Conservation (phyloP, 1,140 invertebrate species). For the Ruditapes philippinarum region DNA sequence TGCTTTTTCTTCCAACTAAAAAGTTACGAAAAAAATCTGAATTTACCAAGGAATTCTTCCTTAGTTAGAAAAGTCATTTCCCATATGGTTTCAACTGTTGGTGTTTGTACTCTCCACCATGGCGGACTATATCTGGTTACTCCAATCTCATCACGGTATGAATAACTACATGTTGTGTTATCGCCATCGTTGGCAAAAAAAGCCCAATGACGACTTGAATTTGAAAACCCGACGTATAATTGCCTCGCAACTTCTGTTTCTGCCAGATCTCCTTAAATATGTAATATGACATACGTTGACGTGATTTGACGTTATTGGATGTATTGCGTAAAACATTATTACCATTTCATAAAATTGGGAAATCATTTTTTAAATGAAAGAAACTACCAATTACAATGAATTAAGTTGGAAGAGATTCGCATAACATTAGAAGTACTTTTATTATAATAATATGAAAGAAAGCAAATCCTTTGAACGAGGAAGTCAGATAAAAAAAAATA, state of each 20-base stretch:
- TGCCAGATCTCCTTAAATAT: not conserved
- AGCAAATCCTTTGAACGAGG: too few species aligned
- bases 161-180: conserved; percentile 13
- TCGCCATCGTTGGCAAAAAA: not conserved
- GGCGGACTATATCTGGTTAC: not conserved
- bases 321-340: too few species aligned
- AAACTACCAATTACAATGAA: too few species aligned
- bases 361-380: too few species aligned
- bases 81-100: not conserved
- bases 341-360: not conserved
- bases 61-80: not conserved
- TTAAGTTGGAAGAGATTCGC: too few species aligned
- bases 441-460: too few species aligned
- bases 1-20: too few species aligned
- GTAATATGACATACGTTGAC: not conserved
- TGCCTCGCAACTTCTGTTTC: not conserved
- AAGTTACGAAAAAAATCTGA: too few species aligned
- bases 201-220: not conserved
- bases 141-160: not conserved
- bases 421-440: too few species aligned
- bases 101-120: not conserved
- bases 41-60: not conserved
- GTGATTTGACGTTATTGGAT: too few species aligned
- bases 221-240: not conserved
- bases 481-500: too few species aligned